Evolutionary conservation across 2,888 invertebrate species (phyloP), one percentile per base, ranked within the genome.

Genomic region (Halictus quadricinctus): DNA sequence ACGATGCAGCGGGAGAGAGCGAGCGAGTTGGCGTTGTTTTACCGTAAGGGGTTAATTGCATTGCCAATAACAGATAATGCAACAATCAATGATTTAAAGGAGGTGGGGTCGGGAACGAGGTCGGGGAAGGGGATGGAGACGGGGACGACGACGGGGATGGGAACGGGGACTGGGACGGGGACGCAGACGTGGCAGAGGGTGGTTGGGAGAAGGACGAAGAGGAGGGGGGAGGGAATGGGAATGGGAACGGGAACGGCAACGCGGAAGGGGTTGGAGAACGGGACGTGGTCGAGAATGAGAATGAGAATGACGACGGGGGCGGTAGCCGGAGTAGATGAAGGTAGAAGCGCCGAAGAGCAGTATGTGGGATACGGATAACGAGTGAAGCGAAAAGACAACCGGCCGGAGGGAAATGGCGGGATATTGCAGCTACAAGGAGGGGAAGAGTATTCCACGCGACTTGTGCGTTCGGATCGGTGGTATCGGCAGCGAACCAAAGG

Each of bases 11-110:
- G 46, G n/a, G 50, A 66, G 41, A 43, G 77, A 58, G 87, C 78
- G 83, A 85, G 87, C 84, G 87, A 86, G 87, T 83, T 79, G 77
- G 84, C 88, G 90, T 90, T 93, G 92, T 93, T 94, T 93, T 93
- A 93, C 92, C 91, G 93, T 93, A 94, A 94, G 93, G 94, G 94
- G 92, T 93, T 94, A 94, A 94, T 94, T 94, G 94, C 93, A 94
- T 94, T 94, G 93, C 94, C 94, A 94, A 94, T 94, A 94, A 94
- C 94, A 94, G 94, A 94, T 94, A 94, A 94, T 94, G 93, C 93
- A 93, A 93, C 93, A 93, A 94, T 94, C 93, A 93, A 94, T 94
- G 94, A 94, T 94, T 94, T 94, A 94, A 92, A 91, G 92, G 91
- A 84, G 89, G 88, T 80, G 86, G 84, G 82, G 84, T 69, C 80